A percentile compares a stretch with the other conserved stretches of the same genome.
These are phyloP conservation scores for Rhagoletis pomonella DNA, from an alignment of 1,140 invertebrate species.

Conservation along the genomic window DNA sequence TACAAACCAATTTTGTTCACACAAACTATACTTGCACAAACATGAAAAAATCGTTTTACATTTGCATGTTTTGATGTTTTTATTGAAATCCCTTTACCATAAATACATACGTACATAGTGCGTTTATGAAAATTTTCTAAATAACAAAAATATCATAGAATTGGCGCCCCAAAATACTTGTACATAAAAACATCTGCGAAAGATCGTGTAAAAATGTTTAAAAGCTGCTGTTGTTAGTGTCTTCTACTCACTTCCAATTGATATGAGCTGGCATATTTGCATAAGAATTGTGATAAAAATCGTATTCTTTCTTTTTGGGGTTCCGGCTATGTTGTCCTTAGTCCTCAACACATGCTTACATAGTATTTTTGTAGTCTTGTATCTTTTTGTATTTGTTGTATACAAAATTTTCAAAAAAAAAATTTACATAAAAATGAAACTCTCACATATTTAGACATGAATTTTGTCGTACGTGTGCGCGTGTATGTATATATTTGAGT, in stretches of 20 bases:
- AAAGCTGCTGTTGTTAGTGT: background rate
- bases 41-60: too few relatives aligned
- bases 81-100: too few relatives aligned
- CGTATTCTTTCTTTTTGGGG: background rate
- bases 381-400: background rate
- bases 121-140: too few relatives aligned
- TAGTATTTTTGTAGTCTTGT: background rate
- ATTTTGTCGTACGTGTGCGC: too few relatives aligned
- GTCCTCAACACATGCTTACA: too few relatives aligned
- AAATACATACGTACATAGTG: too few relatives aligned
- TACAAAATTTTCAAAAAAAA: background rate
- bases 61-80: too few relatives aligned
- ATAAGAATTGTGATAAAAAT: slow-evolving; percentile 27
- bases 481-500: background rate
- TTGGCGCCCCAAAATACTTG: background rate
- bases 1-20: too few relatives aligned
- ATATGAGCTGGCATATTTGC: slow-evolving; percentile 29
- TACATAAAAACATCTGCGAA: background rate
- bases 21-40: too few relatives aligned
- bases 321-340: too few relatives aligned
- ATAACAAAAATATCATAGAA: background rate
- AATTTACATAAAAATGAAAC: too few relatives aligned
- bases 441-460: too few relatives aligned
- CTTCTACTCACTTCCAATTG: background rate
- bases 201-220: background rate